Evolutionary conservation across 2,797 vertebrate species (phyloP), one percentile per base, ranked within the genome.

Genomic region (Mycteria americana): DNA sequence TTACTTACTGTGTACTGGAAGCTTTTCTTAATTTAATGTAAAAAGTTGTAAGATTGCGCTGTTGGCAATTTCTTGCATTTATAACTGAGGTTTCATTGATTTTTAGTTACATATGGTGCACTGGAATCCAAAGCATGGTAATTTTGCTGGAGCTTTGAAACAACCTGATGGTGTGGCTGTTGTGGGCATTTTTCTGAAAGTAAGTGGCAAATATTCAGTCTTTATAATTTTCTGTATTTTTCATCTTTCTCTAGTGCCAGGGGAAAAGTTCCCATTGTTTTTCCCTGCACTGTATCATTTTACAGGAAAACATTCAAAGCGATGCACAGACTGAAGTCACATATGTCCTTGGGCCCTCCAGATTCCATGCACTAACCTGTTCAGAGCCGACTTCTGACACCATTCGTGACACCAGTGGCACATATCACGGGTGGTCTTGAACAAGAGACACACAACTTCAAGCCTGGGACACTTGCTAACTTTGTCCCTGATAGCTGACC

Each of bases 61-160:
- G 5, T 43, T 94, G 14, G 30, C 21, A 86, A 56, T 77, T 79
- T 85, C 22, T 68, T 56, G 33, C 48, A 56, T 74, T 90, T 86
- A 24, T 85, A 92, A 86, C 56, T 83, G 39, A 62, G 6, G 2
- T 82, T 69, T 87, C 69, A 24, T 91, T 96, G 51, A 18, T 89
- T 96, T 89, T 81, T 94, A 99, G 99, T 99, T 99, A 79, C 99
- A 99, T 95, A 97, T 99, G 97, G 99, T 99, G 53, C 99, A 99
- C 96, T 99, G 99, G 99, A 99, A 99, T 97, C 99, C 99, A 93
- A 99, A 99, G 96, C 99, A 99, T 1, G 37, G 95, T 17, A 98
- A 97, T 79, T 99, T 99, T 95, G 98, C 93, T 23, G 98, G 99
- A 27, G 99, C 99, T 53, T 98, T 97, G 12, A 96, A 97, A 83